Evolutionary conservation across 2,888 invertebrate species (phyloP), one percentile per base, ranked within the genome.

Genomic region (Chaitophorus viminalis): DNA sequence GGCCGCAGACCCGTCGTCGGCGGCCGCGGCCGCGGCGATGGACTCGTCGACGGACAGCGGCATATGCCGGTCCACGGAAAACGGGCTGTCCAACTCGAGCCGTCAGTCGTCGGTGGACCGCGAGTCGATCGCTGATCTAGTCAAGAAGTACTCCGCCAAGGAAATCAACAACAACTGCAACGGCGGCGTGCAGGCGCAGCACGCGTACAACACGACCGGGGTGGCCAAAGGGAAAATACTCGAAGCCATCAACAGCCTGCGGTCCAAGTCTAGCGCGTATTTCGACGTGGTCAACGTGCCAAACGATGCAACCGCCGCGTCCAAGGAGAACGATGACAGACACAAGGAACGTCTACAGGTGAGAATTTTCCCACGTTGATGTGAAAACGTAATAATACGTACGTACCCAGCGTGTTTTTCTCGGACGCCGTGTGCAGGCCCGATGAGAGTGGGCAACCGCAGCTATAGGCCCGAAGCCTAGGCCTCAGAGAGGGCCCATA

Each of bases 21-120:
- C n/a, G n/a, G n/a, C n/a, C n/a, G n/a, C n/a, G n/a, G n/a, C n/a
- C n/a, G 65, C 74, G 89, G 91, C 93, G 3, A 94, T 94, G 90
- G 95, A 95, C 91, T 94, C 95, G n/a, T 95, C 95, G 6, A 95
- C 95, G 3, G 95, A 95, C 90, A 95, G 95, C 90, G 95, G 95
- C 0, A 93, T 95, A 90, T 95, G 95, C 89, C 93, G 94, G 90
- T 95, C 95, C 0, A 93, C 94, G 33, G 95, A 95, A 92, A 92
- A 81, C 74, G 87, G 87, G 6, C 18, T 87, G 25, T 87, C 87
- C 0, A 87, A 74, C 29, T 87, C 87, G 31, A 87, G 87, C 79
- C 74, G 87, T 1, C 87, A 87, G 31, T 87, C 84, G n/a, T 76
- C 52, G 74, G 79, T 54, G 5, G 76, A 65, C 36, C 89, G 70